Evolutionary conservation across 2,888 invertebrate species (phyloP), one percentile per base, ranked within the genome.

Genomic region (Gari tellinella): DNA sequence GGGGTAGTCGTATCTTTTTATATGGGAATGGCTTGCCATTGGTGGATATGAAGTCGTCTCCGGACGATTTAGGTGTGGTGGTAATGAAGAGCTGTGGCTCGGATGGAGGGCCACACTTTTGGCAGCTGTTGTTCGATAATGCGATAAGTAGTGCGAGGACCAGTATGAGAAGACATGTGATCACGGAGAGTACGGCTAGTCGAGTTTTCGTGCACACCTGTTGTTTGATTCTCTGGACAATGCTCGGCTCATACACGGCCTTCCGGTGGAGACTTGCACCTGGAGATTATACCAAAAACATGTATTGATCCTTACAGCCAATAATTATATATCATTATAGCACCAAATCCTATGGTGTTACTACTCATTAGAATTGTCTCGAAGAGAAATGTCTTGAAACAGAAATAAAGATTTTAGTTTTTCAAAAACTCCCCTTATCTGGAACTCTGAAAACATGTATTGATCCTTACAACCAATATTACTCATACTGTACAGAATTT

Each of bases 91-190:
- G 12, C 19, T 25, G 15, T 15, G 14, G 17, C n/a, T 43, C 53
- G 10, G 5, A 7, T 5, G 26, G 15, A 17, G 19, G n/a, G 0
- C 40, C 17, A 14, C 1, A 14, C 38, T 41, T 21, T n/a, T 45
- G 40, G 38, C 41, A 53, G 8, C 40, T 58, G 37, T 63, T 63
- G 65, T 79, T 45, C 61, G 97, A 97, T 91, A 97, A 97, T 65
- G 97, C 97, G 75, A 97, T 96, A 80, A 97, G 94, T 79, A 97
- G 94, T 46, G 97, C 96, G 64, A 96, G 95, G 17, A 86, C 62
- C 3, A 92, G 64, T 40, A 91, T 76, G 41, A 88, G 72, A 10
- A 89, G 31, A 14, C 86, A 85, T 15, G 86, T 72, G 15, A 81
- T 23, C 8, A 85, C 80, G n/a, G 84, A 95, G 74, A 97, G 95